phyloP scores from a whole-genome alignment of 2,888 invertebrate species.

The Synanthedon andrenaeformis region DNA sequence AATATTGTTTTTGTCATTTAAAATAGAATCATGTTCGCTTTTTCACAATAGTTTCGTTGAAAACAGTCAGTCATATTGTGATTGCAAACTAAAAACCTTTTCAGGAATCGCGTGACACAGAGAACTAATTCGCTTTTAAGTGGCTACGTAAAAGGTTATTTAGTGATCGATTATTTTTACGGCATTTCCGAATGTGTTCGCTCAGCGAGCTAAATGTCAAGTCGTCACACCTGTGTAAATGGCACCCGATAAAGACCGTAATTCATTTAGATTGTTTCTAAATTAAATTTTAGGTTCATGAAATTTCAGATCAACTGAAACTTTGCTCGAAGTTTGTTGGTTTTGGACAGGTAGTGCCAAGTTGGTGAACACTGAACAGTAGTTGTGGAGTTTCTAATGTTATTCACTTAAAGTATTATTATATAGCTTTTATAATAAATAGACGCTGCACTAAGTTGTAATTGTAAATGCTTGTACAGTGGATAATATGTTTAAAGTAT shows the following conservation, averaged over 20 bases:
- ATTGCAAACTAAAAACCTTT: slow-evolving; percentile 17
- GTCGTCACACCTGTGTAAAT: slow-evolving; percentile 48
- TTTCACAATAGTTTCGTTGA: slow-evolving; percentile 3
- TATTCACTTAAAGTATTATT: neutral
- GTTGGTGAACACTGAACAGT: slow-evolving; percentile 16
- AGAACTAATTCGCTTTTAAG: slow-evolving; percentile 26
- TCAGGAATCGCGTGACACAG: slow-evolving; percentile 31
- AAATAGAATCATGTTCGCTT: too few species aligned
- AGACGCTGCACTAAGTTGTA: too few species aligned
- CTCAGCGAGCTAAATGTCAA: slow-evolving; percentile 37
- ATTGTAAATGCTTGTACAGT: too few species aligned
- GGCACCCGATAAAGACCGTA: slow-evolving; percentile 22
- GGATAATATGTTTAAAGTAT: too few species aligned
- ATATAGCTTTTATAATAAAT: neutral
- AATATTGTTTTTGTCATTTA: too few species aligned
- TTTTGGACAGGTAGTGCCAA: slow-evolving; percentile 3
- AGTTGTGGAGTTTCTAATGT: neutral
- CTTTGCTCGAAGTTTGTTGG: slow-evolving; percentile 3
- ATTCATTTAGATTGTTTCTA: neutral
- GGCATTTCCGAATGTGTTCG: slow-evolving; percentile 18
- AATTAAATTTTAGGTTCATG: neutral
- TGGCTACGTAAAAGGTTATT: slow-evolving; percentile 48
- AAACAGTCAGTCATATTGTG: slow-evolving; percentile 14
- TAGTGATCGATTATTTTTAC: slow-evolving; percentile 36
- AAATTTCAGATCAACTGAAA: slow-evolving; percentile 4